These are phyloP conservation scores for Etheostoma perlongum DNA, from an alignment of 2,797 vertebrate species.

Conservation along the genomic window DNA sequence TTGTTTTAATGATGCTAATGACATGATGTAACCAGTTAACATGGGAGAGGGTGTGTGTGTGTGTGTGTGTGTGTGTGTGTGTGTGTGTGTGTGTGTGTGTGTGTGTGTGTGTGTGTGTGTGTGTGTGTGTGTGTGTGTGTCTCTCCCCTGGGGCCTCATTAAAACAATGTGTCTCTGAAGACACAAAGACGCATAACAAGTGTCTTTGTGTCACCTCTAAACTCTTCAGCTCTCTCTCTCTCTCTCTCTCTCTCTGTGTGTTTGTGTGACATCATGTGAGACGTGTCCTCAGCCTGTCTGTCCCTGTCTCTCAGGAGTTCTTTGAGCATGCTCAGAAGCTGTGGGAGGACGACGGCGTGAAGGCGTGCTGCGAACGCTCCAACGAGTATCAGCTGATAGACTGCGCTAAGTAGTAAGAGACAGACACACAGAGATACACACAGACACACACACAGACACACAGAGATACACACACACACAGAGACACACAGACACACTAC, in stretches of 20 bases:
- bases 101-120: slow-evolving; percentile 8
- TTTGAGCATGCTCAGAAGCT: slow-evolving; percentile 95
- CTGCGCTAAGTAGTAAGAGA: slow-evolving; percentile 95
- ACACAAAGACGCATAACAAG: slow-evolving; percentile 59
- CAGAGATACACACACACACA: too few species aligned
- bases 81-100: not conserved
- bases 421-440: slow-evolving; percentile 9
- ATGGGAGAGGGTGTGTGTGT: not conserved
- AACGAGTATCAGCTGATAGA: slow-evolving; percentile 98
- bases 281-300: too few species aligned
- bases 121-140: slow-evolving; percentile 3
- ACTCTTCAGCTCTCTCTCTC: not conserved
- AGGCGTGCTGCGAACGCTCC: slow-evolving; percentile 93
- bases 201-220: slow-evolving; percentile 15
- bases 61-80: slow-evolving; percentile 12
- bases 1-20: slow-evolving; percentile 78
- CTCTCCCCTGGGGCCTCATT: slow-evolving; percentile 74
- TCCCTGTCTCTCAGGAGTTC: slow-evolving; percentile 87
- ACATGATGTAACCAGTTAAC: slow-evolving; percentile 70
- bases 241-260: too few species aligned
- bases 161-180: slow-evolving; percentile 55
- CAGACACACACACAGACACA: slow-evolving; percentile 5
- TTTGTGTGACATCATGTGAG: too few species aligned
- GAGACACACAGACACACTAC: too few species aligned
- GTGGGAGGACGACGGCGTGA: slow-evolving; percentile 96